A percentile compares a stretch with the other conserved stretches of the same genome.
These are phyloP conservation scores for Ancistrus triradiatus DNA, from an alignment of 2,113 vertebrate species.

Conservation along the genomic window DNA sequence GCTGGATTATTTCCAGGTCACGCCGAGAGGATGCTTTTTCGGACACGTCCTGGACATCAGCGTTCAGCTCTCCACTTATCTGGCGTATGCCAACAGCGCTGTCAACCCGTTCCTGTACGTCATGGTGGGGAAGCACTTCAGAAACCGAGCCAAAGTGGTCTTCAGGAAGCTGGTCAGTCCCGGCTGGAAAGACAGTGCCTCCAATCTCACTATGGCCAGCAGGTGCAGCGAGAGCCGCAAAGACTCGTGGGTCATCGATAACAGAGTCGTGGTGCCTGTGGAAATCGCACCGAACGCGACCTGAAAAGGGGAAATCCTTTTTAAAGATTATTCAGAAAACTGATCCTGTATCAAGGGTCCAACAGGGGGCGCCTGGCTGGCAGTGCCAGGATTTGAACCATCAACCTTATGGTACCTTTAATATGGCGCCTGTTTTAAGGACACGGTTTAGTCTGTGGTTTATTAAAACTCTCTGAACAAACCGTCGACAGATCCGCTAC, in stretches of 20 bases:
- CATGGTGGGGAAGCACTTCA: slow-evolving; percentile 81
- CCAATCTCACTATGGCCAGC: slow-evolving; percentile 40
- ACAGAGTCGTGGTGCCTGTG: not conserved
- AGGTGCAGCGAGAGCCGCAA: slow-evolving; percentile 39
- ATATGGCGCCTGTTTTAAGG: no score
- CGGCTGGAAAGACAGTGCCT: slow-evolving; percentile 36
- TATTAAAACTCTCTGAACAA: no score
- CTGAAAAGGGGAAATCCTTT: not conserved
- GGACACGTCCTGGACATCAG: slow-evolving; percentile 55
- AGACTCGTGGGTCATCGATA: not conserved
- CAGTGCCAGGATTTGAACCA: no score
- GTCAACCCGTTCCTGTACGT: slow-evolving; percentile 82
- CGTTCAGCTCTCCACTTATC: slow-evolving; percentile 65
- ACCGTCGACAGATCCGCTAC: no score
- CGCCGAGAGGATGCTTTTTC: slow-evolving; percentile 47
- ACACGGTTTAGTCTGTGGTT: no score
- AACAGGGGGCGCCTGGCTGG: no score
- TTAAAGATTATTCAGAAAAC: no score
- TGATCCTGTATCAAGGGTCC: no score
- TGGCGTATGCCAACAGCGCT: slow-evolving; percentile 80
- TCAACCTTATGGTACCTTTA: no score
- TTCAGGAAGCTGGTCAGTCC: slow-evolving; percentile 43
- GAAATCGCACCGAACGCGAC: not conserved
- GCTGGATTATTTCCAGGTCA: slow-evolving; percentile 50
- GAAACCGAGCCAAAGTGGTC: slow-evolving; percentile 72